Evolutionary conservation across 2,797 vertebrate genomes (phyloP).

Genomic region (Premnoplex brunnescens): DNA sequence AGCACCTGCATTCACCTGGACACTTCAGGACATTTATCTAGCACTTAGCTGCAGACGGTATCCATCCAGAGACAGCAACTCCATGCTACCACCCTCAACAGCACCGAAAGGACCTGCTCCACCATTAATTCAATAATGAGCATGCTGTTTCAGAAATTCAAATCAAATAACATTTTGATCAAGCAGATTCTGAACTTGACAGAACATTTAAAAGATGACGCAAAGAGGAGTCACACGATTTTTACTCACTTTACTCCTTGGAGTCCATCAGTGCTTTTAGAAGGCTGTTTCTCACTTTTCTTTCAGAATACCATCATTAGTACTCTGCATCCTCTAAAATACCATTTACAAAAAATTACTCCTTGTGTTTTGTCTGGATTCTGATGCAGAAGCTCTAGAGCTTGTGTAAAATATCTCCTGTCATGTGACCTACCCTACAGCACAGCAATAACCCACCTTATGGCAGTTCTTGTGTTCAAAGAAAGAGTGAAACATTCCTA

Average conservation of each 20-base stretch:
- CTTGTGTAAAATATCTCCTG: background rate
- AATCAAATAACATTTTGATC: background rate
- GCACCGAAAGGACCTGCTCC: background rate
- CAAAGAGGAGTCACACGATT: background rate
- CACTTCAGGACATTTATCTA: background rate
- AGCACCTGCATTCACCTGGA: background rate
- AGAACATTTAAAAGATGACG: background rate
- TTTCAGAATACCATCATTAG: background rate
- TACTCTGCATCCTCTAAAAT: background rate
- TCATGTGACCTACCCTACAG: no score
- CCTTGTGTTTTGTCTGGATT: background rate
- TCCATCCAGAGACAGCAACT: background rate
- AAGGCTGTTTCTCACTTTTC: background rate
- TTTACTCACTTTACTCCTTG: background rate
- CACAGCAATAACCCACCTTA: background rate
- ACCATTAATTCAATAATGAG: background rate
- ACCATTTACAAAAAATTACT: background rate
- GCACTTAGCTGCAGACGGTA: background rate
- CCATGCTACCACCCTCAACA: background rate
- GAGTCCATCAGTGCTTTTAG: background rate
- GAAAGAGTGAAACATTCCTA: background rate
- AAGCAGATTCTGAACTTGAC: background rate
- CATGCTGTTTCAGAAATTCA: background rate
- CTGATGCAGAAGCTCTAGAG: background rate
- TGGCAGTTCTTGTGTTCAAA: background rate